Evolutionary conservation across 92 coral and sea anemone species (phyloP), one percentile per base, ranked within the genome.

Genomic region (Chrysogorgia sp.): DNA sequence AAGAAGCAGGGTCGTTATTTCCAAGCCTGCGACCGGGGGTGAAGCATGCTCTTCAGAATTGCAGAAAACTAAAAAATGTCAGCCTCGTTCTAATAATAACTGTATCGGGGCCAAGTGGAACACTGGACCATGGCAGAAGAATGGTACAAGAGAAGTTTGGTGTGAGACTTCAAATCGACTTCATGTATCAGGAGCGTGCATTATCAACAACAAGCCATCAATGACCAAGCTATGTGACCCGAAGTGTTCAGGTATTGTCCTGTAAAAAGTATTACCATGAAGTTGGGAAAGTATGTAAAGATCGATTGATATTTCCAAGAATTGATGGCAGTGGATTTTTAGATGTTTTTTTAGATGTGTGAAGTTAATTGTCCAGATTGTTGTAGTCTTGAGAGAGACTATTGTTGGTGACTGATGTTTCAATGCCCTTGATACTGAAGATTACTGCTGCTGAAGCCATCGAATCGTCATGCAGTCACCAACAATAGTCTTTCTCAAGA

Each of bases 101-200:
- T 72, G 79, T 53, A 34, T 72, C 55, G 79, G 79, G 10, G 65
- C 65, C n/a, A 28, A 56, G 22, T 72, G 79, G 79, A 53, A 29
- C 32, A 23, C 79, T 34, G 48, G 64, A 2, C 0, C 79, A 3
- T 72, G 79, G 79, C 64, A 52, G 62, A 40, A 24, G 52, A 72
- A 72, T 56, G 79, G 66, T 32, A 56, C 63, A 12, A 53, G 79
- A 56, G 79, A 30, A 8, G 65, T 72, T 40, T 52, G 79, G 79
- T 72, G 79, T 72, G 65, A 72, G 43, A 53, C 49, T 31, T 31
- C 52, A 20, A 34, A 17, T 72, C 65, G 79, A 5, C 19, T 72
- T 25, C 21, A 23, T 28, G 79, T 72, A 2, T 31, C 79, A 32
- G 79, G 65, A 53, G 79, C 79, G 22, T 72, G 79, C 37, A 26